A percentile compares a stretch with the other conserved stretches of the same genome.
Conservation (phyloP, 2,888 invertebrate genomes). For the Nomada ferruginata region DNA sequence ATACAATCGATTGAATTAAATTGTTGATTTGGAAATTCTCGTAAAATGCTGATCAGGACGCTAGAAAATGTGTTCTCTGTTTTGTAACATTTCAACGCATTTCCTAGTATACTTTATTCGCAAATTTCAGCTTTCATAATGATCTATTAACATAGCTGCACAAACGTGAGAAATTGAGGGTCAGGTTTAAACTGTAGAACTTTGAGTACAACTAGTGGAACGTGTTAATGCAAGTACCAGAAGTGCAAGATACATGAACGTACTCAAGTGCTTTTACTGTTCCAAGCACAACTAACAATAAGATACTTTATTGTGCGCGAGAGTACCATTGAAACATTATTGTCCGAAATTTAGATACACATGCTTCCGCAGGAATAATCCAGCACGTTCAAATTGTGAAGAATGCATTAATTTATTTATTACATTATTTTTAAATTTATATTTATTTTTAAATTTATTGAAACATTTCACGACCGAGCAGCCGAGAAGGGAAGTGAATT, state of each 20-base stretch:
- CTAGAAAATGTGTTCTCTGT: too few species aligned
- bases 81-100: background rate
- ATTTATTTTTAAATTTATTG: background rate
- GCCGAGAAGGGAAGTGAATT: too few species aligned
- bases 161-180: background rate
- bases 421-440: background rate
- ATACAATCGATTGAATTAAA: too few species aligned
- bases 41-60: background rate
- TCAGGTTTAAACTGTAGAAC: background rate
- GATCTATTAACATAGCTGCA: background rate
- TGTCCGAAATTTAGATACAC: background rate
- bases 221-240: background rate
- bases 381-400: background rate
- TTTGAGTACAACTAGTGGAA: background rate
- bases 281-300: background rate
- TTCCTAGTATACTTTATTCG: background rate
- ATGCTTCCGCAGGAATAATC: background rate
- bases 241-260: background rate
- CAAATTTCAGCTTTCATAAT: too few species aligned
- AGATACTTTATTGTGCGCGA: background rate
- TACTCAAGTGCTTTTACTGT: background rate
- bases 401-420: background rate
- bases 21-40: background rate
- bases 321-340: background rate
- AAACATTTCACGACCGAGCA: background rate